Evolutionary conservation across 2,797 vertebrate species (phyloP).

Genomic region (Kryptopterus vitreolus): DNA sequence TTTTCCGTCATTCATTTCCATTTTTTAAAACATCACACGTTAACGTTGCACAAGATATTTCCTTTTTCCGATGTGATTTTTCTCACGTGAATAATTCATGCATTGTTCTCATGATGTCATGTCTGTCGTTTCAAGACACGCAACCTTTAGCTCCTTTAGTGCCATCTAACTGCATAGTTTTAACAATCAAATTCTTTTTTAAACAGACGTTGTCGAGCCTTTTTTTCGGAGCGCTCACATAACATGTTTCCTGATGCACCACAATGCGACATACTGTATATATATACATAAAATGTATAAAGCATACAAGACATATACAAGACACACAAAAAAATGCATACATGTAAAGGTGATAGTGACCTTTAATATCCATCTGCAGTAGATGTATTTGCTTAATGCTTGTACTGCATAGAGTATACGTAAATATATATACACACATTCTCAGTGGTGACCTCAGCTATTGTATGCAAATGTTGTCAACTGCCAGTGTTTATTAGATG

Average conservation of each 20-base stretch:
- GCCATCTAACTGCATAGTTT: neutral
- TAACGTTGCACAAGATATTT: neutral
- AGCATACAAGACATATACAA: no score
- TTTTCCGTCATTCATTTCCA: no score
- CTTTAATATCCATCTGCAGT: neutral
- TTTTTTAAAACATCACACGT: neutral
- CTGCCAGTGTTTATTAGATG: neutral
- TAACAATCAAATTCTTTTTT: neutral
- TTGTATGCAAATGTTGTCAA: neutral
- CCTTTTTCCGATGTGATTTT: neutral
- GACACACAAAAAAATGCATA: neutral
- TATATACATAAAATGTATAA: no score
- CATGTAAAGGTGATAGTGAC: no score
- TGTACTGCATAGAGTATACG: neutral
- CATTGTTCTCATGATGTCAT: neutral
- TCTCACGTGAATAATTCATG: no score
- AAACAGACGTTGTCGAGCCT: neutral
- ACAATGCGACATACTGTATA: neutral
- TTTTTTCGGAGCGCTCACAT: neutral
- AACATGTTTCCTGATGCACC: neutral
- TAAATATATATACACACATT: no score
- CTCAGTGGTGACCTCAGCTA: neutral
- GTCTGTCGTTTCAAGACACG: neutral
- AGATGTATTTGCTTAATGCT: neutral
- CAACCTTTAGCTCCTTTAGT: neutral